Conservation (phyloP, 2,797 vertebrate species). For the Sebastes variabilis region DNA sequence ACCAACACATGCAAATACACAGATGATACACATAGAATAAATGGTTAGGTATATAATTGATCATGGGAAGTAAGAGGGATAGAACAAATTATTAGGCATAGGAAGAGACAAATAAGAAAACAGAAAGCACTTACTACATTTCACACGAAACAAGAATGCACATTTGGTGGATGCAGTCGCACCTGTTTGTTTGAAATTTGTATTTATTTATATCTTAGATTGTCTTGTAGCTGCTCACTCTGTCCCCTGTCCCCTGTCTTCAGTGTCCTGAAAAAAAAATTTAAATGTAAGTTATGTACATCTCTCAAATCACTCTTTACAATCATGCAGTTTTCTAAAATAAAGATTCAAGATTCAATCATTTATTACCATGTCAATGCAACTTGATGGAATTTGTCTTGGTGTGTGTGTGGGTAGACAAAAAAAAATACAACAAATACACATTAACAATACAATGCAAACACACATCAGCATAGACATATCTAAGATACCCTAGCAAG, state of each 20-base stretch:
- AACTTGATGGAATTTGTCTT: no score
- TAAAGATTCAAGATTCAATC: not conserved
- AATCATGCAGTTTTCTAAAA: not conserved
- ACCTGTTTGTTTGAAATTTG: not conserved
- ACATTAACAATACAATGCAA: not conserved
- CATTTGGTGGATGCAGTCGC: not conserved
- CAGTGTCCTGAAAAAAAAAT: not conserved
- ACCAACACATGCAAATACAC: not conserved
- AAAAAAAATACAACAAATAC: not conserved
- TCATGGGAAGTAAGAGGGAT: not conserved
- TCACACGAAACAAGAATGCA: not conserved
- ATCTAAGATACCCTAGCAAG: no score
- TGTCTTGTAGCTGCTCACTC: not conserved
- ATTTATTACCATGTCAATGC: no score
- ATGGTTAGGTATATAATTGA: not conserved
- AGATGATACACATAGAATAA: not conserved
- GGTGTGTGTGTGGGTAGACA: no score
- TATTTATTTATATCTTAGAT: not conserved
- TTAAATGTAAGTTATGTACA: not conserved
- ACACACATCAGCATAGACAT: no score
- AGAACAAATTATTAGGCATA: not conserved
- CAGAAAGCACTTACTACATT: not conserved
- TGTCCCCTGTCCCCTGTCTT: not conserved
- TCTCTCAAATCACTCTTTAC: not conserved
- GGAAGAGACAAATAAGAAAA: not conserved